phyloP scores from a whole-genome alignment of 2,113 vertebrate genomes.

The Solenodon paradoxus region DNA sequence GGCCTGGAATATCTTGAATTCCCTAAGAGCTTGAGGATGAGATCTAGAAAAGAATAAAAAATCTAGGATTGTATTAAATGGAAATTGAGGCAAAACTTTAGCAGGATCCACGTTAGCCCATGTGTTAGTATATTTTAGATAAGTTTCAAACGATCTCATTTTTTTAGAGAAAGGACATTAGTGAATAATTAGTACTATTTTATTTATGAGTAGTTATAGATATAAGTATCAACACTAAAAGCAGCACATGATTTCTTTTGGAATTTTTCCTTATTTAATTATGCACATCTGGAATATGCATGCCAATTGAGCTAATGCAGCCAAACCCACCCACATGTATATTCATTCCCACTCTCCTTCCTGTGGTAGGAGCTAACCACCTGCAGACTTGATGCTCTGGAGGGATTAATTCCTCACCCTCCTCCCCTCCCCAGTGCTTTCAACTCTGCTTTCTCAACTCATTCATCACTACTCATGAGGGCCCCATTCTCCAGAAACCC shows the following conservation, averaged over 20 bases:
- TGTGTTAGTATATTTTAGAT: not conserved
- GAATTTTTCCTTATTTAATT: not conserved
- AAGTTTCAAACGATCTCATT: not conserved
- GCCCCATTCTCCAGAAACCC: not conserved
- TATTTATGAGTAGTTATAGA: slow-evolving; percentile 37
- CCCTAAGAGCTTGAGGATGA: not conserved
- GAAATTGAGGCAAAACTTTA: not conserved
- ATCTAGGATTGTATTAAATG: not conserved
- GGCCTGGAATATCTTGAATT: not conserved
- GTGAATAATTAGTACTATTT: not conserved
- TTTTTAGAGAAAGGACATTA: slow-evolving; percentile 17
- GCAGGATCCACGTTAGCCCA: not conserved
- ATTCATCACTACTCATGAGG: not conserved
- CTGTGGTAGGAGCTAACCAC: not conserved
- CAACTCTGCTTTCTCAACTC: not conserved
- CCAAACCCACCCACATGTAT: not conserved
- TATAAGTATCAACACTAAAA: not conserved
- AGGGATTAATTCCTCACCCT: not conserved
- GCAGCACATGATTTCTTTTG: not conserved
- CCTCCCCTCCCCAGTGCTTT: not conserved
- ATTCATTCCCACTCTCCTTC: not conserved
- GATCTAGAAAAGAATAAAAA: not conserved
- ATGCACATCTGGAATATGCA: not conserved
- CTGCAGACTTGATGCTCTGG: not conserved
- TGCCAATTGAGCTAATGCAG: not conserved